Evolutionary conservation across 1,140 invertebrate genomes (phyloP).

Genomic region (Cheumatopsyche charites): DNA sequence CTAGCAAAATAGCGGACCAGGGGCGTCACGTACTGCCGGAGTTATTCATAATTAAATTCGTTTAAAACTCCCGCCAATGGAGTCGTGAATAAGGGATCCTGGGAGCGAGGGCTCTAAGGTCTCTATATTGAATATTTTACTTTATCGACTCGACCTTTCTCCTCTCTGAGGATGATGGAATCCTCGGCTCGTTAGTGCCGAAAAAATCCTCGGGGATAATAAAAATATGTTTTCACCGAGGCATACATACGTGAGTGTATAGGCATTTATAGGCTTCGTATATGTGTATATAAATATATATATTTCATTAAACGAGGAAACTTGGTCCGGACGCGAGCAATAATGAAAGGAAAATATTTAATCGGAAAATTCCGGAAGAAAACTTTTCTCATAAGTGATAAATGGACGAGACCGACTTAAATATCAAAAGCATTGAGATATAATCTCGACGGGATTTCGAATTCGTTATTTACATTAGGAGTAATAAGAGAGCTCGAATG

Average conservation of each 20-base stretch:
- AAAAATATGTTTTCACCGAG: conserved; percentile 9
- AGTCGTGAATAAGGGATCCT: conserved; percentile 31
- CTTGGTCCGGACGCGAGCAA: conserved; percentile 9
- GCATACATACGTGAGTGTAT: background rate
- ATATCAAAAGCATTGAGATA: conserved; percentile 4
- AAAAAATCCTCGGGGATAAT: background rate
- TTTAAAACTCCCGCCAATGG: conserved; percentile 32
- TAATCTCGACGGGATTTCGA: too few species aligned
- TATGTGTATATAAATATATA: conserved; percentile 1
- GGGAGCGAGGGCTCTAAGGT: conserved; percentile 11
- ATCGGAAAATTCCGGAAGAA: conserved; percentile 21
- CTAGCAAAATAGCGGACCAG: background rate
- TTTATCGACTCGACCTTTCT: conserved; percentile 1
- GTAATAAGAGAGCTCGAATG: too few species aligned
- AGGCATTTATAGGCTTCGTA: background rate
- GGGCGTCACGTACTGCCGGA: background rate
- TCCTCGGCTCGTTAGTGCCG: conserved; percentile 1
- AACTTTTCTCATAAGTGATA: conserved; percentile 30
- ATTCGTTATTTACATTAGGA: too few species aligned
- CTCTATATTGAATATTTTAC: conserved; percentile 17
- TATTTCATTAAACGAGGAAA: conserved; percentile 10
- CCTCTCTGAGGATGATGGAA: conserved; percentile 11
- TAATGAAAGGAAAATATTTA: conserved; percentile 28
- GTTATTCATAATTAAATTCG: conserved; percentile 35
- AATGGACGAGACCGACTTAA: conserved; percentile 10